Evolutionary conservation across 2,113 vertebrate genomes (phyloP), one percentile per base, ranked within the genome.

Genomic region (Holacanthus passer): DNA sequence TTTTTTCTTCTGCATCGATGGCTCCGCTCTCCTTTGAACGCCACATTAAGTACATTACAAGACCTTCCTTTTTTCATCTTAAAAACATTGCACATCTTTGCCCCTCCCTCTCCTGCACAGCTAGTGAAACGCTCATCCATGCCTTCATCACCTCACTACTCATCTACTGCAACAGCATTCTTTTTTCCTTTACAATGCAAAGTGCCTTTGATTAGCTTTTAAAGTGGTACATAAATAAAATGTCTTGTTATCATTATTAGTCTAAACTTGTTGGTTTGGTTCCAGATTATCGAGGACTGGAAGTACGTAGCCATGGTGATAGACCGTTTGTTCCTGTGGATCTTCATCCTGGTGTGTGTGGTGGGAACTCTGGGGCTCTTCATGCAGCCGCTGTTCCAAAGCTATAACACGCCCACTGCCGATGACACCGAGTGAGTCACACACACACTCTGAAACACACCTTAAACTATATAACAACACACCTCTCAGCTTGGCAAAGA

Each of bases 231-330:
- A n/a, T n/a, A n/a, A n/a, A n/a, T n/a, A n/a, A 12, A 75, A 43
- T 27, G 13, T 39, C 17, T 4, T 29, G 3, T 75, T 68, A 58
- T 22, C 67, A 22, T n/a, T n/a, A n/a, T n/a, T n/a, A n/a, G n/a
- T 63, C 31, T 3, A 11, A 2, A 74, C 48, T 52, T 66, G 56
- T 63, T 80, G 27, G 43, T 88, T 52, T 73, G 78, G 13, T 85
- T 92, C 9, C 87, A 96, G 96, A 93, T 96, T 76, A 96, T 96
- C 22, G 92, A 96, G 62, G 96, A 96, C 92, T 96, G 96, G 96
- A 96, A 96, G 75, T 96, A 96, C 2, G 95, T 96, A 0, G 96
- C 95, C 27, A 96, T 96, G 96, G 96, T 96, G 71, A 96, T 96
- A 29, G 96, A 96, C 84, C 94, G 96, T 12, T 91, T 96, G 58